These are phyloP conservation scores for Apis cerana DNA, from an alignment of 1,140 invertebrate species.

Conservation along the genomic window DNA sequence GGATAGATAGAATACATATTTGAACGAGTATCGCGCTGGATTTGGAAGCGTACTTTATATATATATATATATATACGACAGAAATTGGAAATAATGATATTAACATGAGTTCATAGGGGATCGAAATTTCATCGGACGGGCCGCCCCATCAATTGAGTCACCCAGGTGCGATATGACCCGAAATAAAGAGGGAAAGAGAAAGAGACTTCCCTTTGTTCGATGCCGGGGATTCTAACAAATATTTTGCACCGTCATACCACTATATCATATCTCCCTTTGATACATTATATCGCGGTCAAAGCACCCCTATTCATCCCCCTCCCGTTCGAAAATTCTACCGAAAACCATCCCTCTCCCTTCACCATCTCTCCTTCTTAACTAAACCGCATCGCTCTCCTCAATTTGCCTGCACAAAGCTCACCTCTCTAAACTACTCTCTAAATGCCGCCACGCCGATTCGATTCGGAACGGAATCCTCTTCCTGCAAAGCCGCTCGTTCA, in stretches of 20 bases:
- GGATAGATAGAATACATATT: not conserved
- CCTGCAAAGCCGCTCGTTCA: not conserved
- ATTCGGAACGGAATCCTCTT: not conserved
- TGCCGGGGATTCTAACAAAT: not conserved
- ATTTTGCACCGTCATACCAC: constrained; percentile 22
- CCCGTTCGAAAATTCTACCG: not conserved
- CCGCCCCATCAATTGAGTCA: constrained; percentile 2
- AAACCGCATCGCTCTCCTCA: not conserved
- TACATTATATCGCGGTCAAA: constrained; percentile 1
- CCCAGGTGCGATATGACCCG: not conserved
- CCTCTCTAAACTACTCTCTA: too few species aligned
- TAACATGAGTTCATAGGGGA: too few species aligned
- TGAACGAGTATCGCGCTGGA: not conserved
- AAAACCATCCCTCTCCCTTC: not conserved
- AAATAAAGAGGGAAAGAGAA: not conserved
- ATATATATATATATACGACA: not conserved
- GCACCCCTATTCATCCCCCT: not conserved
- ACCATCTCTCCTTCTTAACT: too few species aligned
- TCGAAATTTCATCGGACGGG: not conserved
- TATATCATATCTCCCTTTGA: constrained; percentile 26
- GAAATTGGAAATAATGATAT: not conserved
- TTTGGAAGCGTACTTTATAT: not conserved
- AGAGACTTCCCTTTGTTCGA: constrained; percentile 1
- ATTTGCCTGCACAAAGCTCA: not conserved
- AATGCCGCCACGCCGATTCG: too few species aligned